Percentiles rank a stretch among this genome's conserved stretches.
phyloP scores from a whole-genome alignment of 2,113 vertebrate genomes.

The Phaethornis superciliosus region DNA sequence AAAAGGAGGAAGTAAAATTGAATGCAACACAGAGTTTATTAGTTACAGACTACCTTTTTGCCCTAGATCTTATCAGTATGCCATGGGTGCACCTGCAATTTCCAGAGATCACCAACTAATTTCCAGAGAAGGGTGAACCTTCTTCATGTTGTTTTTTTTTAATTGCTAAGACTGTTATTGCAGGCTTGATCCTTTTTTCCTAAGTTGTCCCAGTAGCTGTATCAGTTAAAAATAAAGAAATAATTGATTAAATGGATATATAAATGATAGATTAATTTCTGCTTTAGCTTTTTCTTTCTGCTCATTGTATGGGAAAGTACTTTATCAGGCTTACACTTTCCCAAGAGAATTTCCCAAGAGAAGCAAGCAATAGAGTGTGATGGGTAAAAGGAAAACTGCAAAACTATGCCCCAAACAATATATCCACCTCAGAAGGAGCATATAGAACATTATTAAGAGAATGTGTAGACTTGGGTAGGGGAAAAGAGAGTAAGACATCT shows the following conservation, averaged over 20 bases:
- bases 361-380: constrained; percentile 7
- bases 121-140: constrained; percentile 10
- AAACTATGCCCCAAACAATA: constrained; percentile 29
- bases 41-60: constrained; percentile 61
- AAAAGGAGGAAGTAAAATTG: constrained; percentile 61
- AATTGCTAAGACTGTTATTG: constrained; percentile 18
- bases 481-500: not conserved
- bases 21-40: constrained; percentile 62
- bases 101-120: too few relatives aligned
- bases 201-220: constrained; percentile 20
- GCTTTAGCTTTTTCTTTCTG: constrained; percentile 60
- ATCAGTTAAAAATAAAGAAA: constrained; percentile 71
- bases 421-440: constrained; percentile 49
- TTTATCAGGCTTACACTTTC: constrained; percentile 43
- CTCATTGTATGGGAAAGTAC: constrained; percentile 12
- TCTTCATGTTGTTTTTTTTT: not conserved
- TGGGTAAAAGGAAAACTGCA: constrained; percentile 18
- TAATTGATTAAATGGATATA: constrained; percentile 57
- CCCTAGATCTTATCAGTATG: not conserved
- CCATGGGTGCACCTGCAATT: not conserved
- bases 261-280: constrained; percentile 45
- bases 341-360: constrained; percentile 78
- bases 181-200: constrained; percentile 24
- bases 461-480: not conserved
- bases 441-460: constrained; percentile 26